Conservation (phyloP, 2,888 invertebrate species). For the Pseudococcus viburni region DNA sequence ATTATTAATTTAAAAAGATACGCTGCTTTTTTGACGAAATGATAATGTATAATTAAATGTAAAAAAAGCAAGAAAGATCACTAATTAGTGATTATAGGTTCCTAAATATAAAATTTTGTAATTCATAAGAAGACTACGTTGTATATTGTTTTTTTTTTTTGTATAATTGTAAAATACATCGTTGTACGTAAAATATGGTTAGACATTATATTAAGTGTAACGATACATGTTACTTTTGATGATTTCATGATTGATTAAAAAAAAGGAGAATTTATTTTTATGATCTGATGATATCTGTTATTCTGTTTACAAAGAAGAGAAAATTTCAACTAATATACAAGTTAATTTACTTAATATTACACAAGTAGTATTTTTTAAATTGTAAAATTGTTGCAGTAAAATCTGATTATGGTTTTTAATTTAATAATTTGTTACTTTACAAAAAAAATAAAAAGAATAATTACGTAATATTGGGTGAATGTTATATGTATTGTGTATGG, state of each 20-base stretch:
- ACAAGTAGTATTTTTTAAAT: slow-evolving; percentile 18
- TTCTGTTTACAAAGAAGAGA: not conserved
- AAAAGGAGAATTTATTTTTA: not conserved
- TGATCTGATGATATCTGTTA: slow-evolving; percentile 38
- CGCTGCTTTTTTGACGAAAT: not conserved
- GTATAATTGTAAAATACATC: not conserved
- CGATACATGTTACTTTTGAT: not conserved
- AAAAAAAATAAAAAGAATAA: slow-evolving; percentile 49
- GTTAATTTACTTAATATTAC: slow-evolving; percentile 35
- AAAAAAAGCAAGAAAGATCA: not conserved
- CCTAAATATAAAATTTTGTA: slow-evolving; percentile 21
- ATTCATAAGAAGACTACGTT: slow-evolving; percentile 8
- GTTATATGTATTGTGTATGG: not conserved
- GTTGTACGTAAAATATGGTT: slow-evolving; percentile 35
- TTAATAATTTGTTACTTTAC: slow-evolving; percentile 45
- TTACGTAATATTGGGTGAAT: not conserved
- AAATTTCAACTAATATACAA: not conserved
- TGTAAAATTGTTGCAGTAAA: slow-evolving; percentile 49
- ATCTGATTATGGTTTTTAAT: slow-evolving; percentile 48
- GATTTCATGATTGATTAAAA: not conserved
- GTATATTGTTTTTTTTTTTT: slow-evolving; percentile 35
- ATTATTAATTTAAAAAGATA: not conserved
- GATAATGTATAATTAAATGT: not conserved
- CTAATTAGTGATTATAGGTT: too few relatives aligned
- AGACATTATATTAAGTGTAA: slow-evolving; percentile 28